Percentiles rank a stretch among this genome's conserved stretches.
phyloP scores from a whole-genome alignment of 2,797 vertebrate species.

The Channallabes apus region DNA sequence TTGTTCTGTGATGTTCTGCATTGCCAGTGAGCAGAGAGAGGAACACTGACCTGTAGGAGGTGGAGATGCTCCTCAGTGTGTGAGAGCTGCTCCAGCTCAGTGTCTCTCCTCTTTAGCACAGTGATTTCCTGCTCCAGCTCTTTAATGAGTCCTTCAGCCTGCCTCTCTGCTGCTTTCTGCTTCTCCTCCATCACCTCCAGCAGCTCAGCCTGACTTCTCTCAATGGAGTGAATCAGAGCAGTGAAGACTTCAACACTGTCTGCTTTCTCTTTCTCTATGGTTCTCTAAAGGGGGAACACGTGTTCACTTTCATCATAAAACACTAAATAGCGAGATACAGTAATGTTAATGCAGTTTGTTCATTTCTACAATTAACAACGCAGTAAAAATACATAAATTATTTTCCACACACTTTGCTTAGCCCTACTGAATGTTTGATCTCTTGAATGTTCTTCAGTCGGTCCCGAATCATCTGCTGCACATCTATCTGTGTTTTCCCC shows the following conservation, averaged over 20 bases:
- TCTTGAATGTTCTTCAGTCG: not conserved
- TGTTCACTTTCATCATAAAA: no score
- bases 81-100: no score
- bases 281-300: constrained; percentile 2
- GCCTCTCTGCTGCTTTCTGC: no score
- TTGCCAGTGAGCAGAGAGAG: no score
- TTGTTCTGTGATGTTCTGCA: no score
- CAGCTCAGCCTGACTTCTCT: no score
- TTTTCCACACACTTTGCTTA: not conserved
- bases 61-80: no score
- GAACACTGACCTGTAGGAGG: no score
- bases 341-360: not conserved
- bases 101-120: constrained; percentile 49
- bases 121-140: constrained; percentile 57
- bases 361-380: no score
- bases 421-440: not conserved
- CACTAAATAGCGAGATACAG: no score
- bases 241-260: constrained; percentile 16
- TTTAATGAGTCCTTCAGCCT: constrained; percentile 26
- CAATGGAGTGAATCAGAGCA: constrained; percentile 3
- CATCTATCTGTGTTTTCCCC: not conserved
- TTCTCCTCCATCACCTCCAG: no score
- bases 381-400: not conserved
- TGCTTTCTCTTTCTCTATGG: constrained; percentile 6
- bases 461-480: constrained; percentile 8